Evolutionary conservation across 2,113 vertebrate genomes (phyloP).

Genomic region (Jacana jacana): DNA sequence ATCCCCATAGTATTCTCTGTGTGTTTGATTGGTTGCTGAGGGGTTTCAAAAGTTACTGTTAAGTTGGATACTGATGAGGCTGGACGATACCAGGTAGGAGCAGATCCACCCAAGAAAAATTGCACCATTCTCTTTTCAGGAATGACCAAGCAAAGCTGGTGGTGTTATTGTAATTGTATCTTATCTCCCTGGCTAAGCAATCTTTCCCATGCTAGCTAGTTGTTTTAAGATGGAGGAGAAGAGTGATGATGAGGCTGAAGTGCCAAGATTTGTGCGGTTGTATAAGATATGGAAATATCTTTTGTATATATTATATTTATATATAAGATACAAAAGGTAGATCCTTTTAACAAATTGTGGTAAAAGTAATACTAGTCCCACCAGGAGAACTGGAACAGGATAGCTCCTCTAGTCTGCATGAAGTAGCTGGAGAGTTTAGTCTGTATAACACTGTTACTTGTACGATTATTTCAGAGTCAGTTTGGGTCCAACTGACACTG

Average conservation of each 20-base stretch:
- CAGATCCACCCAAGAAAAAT: neutral
- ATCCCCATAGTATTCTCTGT: neutral
- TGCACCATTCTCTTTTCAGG: neutral
- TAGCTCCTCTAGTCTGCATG: neutral
- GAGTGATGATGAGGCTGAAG: neutral
- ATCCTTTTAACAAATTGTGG: neutral
- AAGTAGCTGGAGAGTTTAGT: neutral
- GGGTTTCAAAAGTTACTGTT: neutral
- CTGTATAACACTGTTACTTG: neutral
- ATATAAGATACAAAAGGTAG: neutral
- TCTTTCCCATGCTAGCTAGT: neutral
- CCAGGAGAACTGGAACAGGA: neutral
- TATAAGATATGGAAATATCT: neutral
- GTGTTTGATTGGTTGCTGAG: neutral
- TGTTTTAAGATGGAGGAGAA: neutral
- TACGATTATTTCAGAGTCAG: neutral
- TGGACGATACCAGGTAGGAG: neutral
- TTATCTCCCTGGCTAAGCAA: neutral
- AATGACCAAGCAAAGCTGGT: neutral
- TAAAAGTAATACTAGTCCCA: neutral
- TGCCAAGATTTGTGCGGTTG: neutral
- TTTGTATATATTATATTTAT: neutral
- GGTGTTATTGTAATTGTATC: neutral
- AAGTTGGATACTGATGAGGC: neutral
- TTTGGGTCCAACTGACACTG: fast-evolving